These are phyloP conservation scores for Oligia fasciuncula DNA, from an alignment of 2,888 invertebrate genomes.

Conservation along the genomic window DNA sequence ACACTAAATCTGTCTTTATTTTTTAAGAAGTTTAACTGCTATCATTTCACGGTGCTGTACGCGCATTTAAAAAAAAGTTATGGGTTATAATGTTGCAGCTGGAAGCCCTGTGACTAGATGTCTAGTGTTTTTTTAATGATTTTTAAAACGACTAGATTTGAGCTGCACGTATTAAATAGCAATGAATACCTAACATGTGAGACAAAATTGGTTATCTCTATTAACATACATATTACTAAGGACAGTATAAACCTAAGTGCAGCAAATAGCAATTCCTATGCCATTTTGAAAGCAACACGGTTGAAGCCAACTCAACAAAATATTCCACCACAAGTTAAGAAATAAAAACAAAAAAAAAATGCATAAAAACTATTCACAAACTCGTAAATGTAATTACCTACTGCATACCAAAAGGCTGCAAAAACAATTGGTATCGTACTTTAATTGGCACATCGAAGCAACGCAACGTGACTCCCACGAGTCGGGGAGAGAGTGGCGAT, in stretches of 20 bases:
- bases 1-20: not conserved
- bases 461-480: conserved; percentile 71
- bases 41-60: too few relatives aligned
- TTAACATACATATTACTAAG: too few relatives aligned
- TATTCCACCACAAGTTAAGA: not conserved
- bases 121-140: not conserved
- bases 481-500: conserved; percentile 78
- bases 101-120: not conserved
- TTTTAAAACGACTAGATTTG: not conserved
- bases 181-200: not conserved
- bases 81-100: not conserved
- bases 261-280: not conserved
- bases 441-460: conserved; percentile 79
- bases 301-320: not conserved
- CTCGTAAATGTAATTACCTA: conserved; percentile 69
- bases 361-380: conserved; percentile 36
- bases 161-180: too few relatives aligned
- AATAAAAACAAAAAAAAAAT: conserved; percentile 20
- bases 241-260: too few relatives aligned
- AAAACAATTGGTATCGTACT: conserved; percentile 62
- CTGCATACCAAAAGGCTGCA: conserved; percentile 61
- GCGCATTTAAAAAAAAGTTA: too few relatives aligned
- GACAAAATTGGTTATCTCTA: too few relatives aligned
- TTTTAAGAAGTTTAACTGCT: not conserved
- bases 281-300: not conserved